These are phyloP conservation scores for Nerophis ophidion DNA, from an alignment of 2,113 vertebrate genomes.

Conservation along the genomic window DNA sequence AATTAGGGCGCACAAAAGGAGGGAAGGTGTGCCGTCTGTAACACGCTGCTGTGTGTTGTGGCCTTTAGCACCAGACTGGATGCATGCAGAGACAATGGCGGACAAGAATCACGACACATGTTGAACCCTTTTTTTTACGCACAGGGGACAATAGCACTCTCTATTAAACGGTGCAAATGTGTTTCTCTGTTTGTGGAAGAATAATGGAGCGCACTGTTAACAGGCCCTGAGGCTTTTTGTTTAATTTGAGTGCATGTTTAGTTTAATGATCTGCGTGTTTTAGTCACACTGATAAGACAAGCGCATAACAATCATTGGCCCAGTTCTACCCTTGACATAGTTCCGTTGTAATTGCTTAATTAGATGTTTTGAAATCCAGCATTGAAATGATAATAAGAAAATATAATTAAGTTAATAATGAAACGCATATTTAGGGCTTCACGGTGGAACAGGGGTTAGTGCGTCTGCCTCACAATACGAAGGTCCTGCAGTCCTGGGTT, in stretches of 20 bases:
- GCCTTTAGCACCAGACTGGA: conserved; percentile 57
- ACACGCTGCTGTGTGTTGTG: conserved; percentile 48
- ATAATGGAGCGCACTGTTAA: conserved; percentile 16
- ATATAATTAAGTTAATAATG: too few species aligned
- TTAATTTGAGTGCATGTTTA: neutral
- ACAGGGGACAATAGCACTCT: conserved; percentile 42
- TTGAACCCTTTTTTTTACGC: conserved; percentile 58
- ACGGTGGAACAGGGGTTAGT: too few species aligned
- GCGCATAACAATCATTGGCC: neutral
- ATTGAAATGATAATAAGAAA: too few species aligned
- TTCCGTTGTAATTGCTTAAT: too few species aligned
- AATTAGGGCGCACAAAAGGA: conserved; percentile 71
- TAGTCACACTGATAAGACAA: neutral
- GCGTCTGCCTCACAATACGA: too few species aligned
- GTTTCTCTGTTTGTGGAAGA: conserved; percentile 7
- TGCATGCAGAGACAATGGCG: conserved; percentile 60
- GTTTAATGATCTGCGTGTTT: neutral
- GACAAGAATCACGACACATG: conserved; percentile 55
- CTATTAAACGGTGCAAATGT: conserved; percentile 33
- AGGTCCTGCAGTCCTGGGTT: too few species aligned
- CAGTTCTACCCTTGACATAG: too few species aligned
- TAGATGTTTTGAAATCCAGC: too few species aligned
- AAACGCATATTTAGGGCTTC: too few species aligned
- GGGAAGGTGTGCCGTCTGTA: conserved; percentile 58
- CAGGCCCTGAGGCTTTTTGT: conserved; percentile 5